These are phyloP conservation scores for Cephus spinipes DNA, from an alignment of 2,888 invertebrate species.

Conservation along the genomic window DNA sequence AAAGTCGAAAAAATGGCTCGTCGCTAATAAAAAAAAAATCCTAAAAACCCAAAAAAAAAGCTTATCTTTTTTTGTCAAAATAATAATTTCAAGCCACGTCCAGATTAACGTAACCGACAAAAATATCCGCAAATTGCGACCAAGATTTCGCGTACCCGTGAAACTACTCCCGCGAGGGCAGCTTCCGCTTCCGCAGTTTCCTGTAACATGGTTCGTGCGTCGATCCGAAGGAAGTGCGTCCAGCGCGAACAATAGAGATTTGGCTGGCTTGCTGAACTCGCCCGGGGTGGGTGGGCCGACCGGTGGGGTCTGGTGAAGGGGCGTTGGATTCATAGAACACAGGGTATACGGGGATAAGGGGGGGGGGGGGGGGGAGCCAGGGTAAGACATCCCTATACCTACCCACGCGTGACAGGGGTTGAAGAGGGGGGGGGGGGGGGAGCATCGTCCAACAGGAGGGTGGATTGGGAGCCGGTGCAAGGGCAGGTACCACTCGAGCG, in stretches of 20 bases:
- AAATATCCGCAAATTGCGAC: not conserved
- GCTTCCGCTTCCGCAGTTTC: not conserved
- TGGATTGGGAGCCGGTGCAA: not conserved
- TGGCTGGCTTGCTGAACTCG: not conserved
- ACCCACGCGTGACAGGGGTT: not conserved
- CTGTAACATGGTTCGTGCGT: not conserved
- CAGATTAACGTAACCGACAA: not conserved
- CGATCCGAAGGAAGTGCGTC: not conserved
- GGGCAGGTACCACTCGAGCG: not conserved
- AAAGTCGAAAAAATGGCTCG: not conserved
- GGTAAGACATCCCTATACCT: not conserved
- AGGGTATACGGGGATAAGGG: not conserved
- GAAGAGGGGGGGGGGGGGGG: too few species aligned
- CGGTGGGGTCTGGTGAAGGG: too few species aligned
- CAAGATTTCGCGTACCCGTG: not conserved
- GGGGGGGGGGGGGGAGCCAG: not conserved
- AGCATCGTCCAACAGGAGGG: not conserved
- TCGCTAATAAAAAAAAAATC: not conserved
- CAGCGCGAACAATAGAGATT: not conserved
- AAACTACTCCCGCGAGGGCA: not conserved
- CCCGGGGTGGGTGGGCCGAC: too few species aligned
- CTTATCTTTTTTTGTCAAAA: too few species aligned
- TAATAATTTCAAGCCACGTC: not conserved
- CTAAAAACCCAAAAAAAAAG: too few species aligned
- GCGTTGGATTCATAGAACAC: not conserved